Percentiles rank a stretch among this genome's conserved stretches.
These are phyloP conservation scores for Rotaria magnacalcarata DNA, from an alignment of 2,888 invertebrate genomes.

Conservation along the genomic window DNA sequence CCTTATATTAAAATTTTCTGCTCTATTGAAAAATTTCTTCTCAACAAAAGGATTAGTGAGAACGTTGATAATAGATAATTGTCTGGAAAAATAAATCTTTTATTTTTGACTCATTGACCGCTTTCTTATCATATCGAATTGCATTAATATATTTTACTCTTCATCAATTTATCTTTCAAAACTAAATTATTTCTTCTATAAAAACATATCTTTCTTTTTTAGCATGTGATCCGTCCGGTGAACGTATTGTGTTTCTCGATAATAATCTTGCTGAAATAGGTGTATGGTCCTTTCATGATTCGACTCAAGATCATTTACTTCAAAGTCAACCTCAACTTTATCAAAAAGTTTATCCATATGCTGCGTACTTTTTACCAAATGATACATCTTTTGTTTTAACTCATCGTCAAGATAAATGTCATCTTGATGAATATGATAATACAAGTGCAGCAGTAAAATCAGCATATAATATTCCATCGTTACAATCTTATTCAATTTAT, in stretches of 20 bases:
- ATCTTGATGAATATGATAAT: background rate
- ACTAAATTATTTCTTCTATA: background rate
- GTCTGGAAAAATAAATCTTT: no score
- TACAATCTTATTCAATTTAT: conserved; percentile 27
- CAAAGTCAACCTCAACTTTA: conserved; percentile 8
- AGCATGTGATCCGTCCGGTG: conserved; percentile 26
- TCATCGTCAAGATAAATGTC: conserved; percentile 37
- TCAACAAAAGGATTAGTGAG: no score
- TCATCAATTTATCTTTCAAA: no score
- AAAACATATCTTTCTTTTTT: background rate
- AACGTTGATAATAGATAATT: no score
- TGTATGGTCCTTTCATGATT: conserved; percentile 24
- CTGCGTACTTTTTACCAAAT: background rate
- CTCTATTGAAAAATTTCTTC: no score
- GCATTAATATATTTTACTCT: no score
- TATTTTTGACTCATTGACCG: no score
- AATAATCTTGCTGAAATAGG: conserved; percentile 8
- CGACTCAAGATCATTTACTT: conserved; percentile 14
- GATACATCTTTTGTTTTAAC: conserved; percentile 32
- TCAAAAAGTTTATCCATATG: conserved; percentile 34
- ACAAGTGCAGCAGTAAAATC: background rate
- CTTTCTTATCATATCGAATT: no score
- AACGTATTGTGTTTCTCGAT: conserved; percentile 29
- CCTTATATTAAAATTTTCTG: no score
- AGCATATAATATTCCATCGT: conserved; percentile 14